Conservation (phyloP, 2,888 invertebrate genomes). For the Idaea biselata region DNA sequence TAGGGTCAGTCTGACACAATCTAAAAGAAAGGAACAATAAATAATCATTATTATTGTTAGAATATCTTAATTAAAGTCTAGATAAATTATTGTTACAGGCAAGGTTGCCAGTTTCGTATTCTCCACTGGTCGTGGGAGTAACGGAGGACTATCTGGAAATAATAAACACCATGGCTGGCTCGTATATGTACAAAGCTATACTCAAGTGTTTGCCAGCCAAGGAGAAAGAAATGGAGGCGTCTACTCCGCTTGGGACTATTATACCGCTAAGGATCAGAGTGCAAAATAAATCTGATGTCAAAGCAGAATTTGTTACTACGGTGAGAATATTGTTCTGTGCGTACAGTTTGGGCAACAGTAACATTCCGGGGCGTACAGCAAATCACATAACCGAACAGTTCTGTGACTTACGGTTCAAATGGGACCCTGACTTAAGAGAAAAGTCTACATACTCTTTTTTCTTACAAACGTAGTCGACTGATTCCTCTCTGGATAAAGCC, state of each 20-base stretch:
- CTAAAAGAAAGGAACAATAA: not conserved
- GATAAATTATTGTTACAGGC: conserved; percentile 42
- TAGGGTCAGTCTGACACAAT: too few species aligned
- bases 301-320: conserved; percentile 50
- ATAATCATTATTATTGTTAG: not conserved
- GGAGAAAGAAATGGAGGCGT: conserved; percentile 55
- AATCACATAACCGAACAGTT: too few species aligned
- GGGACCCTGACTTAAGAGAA: too few species aligned
- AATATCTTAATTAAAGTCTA: not conserved
- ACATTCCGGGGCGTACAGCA: too few species aligned
- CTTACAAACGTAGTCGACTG: too few species aligned
- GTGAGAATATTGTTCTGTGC: conserved; percentile 34
- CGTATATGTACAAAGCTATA: conserved; percentile 55
- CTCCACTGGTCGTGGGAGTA: conserved; percentile 65
- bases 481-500: too few species aligned
- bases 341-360: too few species aligned
- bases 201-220: conserved; percentile 66
- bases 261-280: conserved; percentile 61
- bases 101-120: conserved; percentile 52
- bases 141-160: conserved; percentile 54
- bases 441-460: too few species aligned
- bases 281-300: conserved; percentile 56
- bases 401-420: too few species aligned
- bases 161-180: conserved; percentile 54
- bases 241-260: conserved; percentile 51